phyloP scores from a whole-genome alignment of 2,113 vertebrate species.

The Ciconia stormi region DNA sequence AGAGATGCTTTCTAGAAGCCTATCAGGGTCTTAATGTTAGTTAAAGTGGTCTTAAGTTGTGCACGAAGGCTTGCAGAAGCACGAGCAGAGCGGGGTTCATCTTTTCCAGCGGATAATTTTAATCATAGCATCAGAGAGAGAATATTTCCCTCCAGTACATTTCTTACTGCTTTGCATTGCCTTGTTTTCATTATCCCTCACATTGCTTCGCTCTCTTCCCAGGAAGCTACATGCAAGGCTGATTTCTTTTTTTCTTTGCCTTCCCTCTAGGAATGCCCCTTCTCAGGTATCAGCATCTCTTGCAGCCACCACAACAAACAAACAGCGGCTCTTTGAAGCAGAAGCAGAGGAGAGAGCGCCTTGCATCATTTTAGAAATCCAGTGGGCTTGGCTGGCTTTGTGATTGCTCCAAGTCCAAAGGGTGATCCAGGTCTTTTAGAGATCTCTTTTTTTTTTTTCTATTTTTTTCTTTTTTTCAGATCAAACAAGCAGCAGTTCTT shows the following conservation, averaged over 20 bases:
- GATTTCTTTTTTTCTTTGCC: neutral
- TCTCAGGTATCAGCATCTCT: neutral
- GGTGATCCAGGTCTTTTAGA: neutral
- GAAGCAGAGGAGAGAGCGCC: neutral
- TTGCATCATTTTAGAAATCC: neutral
- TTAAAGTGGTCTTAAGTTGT: neutral
- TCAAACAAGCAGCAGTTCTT: neutral
- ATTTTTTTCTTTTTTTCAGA: neutral
- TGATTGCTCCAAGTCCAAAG: neutral
- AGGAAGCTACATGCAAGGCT: neutral
- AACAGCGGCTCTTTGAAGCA: neutral
- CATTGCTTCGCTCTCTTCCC: rapidly evolving
- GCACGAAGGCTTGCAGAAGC: neutral
- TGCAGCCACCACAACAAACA: neutral
- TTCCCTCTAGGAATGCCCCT: neutral
- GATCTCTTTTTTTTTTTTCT: neutral
- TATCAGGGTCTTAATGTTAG: neutral
- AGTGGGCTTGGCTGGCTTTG: neutral
- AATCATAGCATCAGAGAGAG: neutral
- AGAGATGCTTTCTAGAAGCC: neutral
- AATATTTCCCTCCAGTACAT: neutral
- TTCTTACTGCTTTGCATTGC: neutral
- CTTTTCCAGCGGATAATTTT: neutral
- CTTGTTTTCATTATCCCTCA: neutral
- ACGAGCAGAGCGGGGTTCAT: neutral